Base-by-base conservation (phyloP, 2,797 vertebrate genomes). In the Micrastur ruficollis region DNA sequence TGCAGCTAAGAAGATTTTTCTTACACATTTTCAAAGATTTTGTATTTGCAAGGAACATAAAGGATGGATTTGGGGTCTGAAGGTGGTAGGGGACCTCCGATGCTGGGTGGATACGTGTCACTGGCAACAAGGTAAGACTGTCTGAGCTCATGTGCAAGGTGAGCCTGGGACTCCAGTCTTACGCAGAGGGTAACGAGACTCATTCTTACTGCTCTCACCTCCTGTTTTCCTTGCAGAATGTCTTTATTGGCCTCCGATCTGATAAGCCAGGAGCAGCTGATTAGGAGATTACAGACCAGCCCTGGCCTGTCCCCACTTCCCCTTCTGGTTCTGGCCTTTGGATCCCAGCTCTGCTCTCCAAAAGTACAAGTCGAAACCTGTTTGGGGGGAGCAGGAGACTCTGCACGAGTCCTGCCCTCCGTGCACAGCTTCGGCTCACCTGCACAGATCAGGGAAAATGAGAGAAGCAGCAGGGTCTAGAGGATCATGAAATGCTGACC, bases 131-230 rank as follows among this genome's bases (percentile, higher is more conserved):
- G 59, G 38, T 31, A 38, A 75, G 72, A 25, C 2, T 27, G 9
- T 5, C 36, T 2, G 16, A 71, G 71, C 31, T 6, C 27, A 8
- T 2, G 19, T 7, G 58, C 29, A 15, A 40, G 10, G 21, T 19
- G 47, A 17, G 40, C 15, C 15, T 8, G 36, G 26, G 6, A 8
- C n/a, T 81, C 26, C 26, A 10, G 17, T 2, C 40, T 70, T 14
- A 25, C 0, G 2, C 44, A 49, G 76, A 27, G 38, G 29, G 16
- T 14, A 26, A 0, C 40, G 0, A 29, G 26, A 40, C 3, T 34
- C 42, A 3, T 44, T 26, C 63, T 31, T 8, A 19, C 29, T 32
- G n/a, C 40, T 63, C 70, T 20, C 46, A 16, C 11, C 65, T 81
- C 66, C 82, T 36, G 15, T 62, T 81, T 38, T 22, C 46, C 46